These are phyloP conservation scores for Hypotaenidia okinawae DNA, from an alignment of 2,797 vertebrate genomes.

Conservation along the genomic window DNA sequence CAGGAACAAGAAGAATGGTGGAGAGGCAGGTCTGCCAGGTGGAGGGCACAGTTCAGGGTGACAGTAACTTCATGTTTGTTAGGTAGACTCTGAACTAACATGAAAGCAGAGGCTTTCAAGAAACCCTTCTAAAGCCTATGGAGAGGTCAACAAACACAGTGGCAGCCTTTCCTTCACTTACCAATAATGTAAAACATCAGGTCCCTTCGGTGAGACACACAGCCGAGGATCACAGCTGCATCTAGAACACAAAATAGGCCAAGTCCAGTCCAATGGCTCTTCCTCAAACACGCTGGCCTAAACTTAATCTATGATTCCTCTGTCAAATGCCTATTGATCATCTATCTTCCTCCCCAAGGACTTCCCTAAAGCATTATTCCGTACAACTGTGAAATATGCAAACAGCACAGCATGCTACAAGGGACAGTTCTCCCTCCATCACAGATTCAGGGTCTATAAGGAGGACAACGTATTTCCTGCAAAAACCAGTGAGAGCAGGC, in stretches of 20 bases:
- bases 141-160: not conserved
- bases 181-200: constrained; percentile 99
- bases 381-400: not conserved
- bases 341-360: not conserved
- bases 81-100: not conserved
- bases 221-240: constrained; percentile 95
- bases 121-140: not conserved
- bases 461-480: not conserved
- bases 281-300: constrained; percentile 17
- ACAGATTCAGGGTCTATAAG: not conserved
- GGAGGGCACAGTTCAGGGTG: not conserved
- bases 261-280: constrained; percentile 55
- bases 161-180: constrained; percentile 79
- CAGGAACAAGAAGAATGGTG: not conserved
- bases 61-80: constrained; percentile 50
- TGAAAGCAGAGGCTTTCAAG: not conserved
- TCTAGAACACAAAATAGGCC: constrained; percentile 81
- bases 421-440: not conserved
- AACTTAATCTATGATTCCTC: not conserved
- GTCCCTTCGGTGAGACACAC: constrained; percentile 94
- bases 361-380: not conserved
- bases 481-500: not conserved
- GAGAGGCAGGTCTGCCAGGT: not conserved
- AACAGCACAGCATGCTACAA: constrained; percentile 6
- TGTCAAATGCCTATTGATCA: not conserved